Percentiles rank a stretch among this genome's conserved stretches.
Evolutionary conservation across 2,888 invertebrate genomes (phyloP).

Genomic region (Lycaena phlaeas): DNA sequence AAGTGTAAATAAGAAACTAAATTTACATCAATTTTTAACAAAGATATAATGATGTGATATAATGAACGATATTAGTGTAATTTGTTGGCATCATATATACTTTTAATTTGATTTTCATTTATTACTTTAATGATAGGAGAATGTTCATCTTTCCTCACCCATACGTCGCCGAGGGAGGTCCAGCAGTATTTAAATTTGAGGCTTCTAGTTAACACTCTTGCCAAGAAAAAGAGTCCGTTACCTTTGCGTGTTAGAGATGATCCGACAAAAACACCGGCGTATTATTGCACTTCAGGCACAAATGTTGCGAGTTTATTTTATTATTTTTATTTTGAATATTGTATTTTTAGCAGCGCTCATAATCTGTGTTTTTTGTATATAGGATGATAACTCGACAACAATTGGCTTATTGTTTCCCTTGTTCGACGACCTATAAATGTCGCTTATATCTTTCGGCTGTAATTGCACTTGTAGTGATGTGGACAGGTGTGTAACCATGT

Average conservation of each 20-base stretch:
- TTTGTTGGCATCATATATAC: too few relatives aligned
- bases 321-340: slow-evolving; percentile 11
- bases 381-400: slow-evolving; percentile 11
- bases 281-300: slow-evolving; percentile 11
- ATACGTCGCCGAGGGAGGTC: slow-evolving; percentile 7
- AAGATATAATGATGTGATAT: too few relatives aligned
- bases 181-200: slow-evolving; percentile 10
- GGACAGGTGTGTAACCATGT: slow-evolving; percentile 10
- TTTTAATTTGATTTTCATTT: slow-evolving; percentile 17
- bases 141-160: too few relatives aligned
- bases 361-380: slow-evolving; percentile 11
- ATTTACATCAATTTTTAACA: too few relatives aligned
- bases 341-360: slow-evolving; percentile 12
- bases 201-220: slow-evolving; percentile 8
- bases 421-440: slow-evolving; percentile 12
- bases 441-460: slow-evolving; percentile 10
- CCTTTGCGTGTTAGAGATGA: slow-evolving; percentile 10
- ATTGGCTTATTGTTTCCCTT: slow-evolving; percentile 14
- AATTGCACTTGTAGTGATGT: slow-evolving; percentile 9
- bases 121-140: slow-evolving; percentile 20
- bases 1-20: too few relatives aligned
- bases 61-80: too few relatives aligned
- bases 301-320: slow-evolving; percentile 11
- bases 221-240: slow-evolving; percentile 11
- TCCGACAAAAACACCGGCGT: slow-evolving; percentile 11